Evolutionary conservation across 2,888 invertebrate species (phyloP), one percentile per base, ranked within the genome.

Genomic region (Caenorhabditis angaria): DNA sequence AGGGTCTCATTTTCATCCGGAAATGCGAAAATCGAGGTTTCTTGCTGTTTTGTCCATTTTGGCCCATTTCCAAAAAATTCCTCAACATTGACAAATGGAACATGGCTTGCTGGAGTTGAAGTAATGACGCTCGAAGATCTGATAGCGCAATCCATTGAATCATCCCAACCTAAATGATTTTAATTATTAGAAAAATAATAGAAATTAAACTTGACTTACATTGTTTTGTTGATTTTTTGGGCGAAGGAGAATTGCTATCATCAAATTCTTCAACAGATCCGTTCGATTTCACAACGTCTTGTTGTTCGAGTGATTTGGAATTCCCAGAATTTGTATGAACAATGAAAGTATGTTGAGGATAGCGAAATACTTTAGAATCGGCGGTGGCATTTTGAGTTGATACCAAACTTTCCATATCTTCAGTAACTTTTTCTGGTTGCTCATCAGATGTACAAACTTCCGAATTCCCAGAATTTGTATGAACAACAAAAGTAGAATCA

Each of bases 21-120:
- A 63, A 68, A 41, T 48, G 50, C 59, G 18, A 70, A 70, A n/a
- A 14, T 12, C 0, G 51, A 60, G n/a, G n/a, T n/a, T n/a, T n/a
- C n/a, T n/a, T n/a, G n/a, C 14, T 51, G 27, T 3, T 61, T 24
- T 29, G 58, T 41, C 18, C 57, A 53, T 4, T 60, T 59, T 2
- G 41, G 28, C 8, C 62, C 62, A 32, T 64, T 64, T 14, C 71
- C 71, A 25, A 71, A 71, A n/a, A 64, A 71, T 18, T 55, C 57
- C 22, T 67, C 67, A 2, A 67, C 60, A 12, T 32, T 25, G 2
- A 72, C 60, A 10, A 63, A 71, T 18, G 63, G 67, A 57, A 72
- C 47, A 2, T 51, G 28, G 10, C 18, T 25, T 5, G 72, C 67
- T 1, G 72, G 72, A 18, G 72, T 72, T 1, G 72, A 72, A 0